These are phyloP conservation scores for Eristalis pertinax DNA, from an alignment of 2,888 invertebrate species.

Conservation along the genomic window DNA sequence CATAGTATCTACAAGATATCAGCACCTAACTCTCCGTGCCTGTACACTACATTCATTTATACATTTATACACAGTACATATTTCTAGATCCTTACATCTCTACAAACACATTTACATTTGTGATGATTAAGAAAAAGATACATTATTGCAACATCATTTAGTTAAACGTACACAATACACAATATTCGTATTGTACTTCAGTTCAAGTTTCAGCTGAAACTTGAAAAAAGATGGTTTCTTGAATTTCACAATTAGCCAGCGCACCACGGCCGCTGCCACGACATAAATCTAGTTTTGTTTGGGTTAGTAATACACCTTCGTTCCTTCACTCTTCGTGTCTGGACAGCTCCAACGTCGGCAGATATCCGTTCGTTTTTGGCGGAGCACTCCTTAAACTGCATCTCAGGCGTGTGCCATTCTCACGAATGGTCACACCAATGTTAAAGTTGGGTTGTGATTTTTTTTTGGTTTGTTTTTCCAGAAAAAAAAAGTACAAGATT, in stretches of 20 bases:
- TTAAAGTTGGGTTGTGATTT: not conserved
- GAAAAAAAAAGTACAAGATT: slow-evolving; percentile 52
- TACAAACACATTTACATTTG: slow-evolving; percentile 42
- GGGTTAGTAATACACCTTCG: slow-evolving; percentile 39
- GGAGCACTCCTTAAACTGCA: slow-evolving; percentile 38
- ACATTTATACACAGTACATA: slow-evolving; percentile 9
- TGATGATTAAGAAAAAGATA: slow-evolving; percentile 46
- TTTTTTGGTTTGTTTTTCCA: slow-evolving; percentile 38
- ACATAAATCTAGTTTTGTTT: not conserved
- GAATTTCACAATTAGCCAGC: slow-evolving; percentile 56
- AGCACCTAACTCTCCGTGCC: slow-evolving; percentile 38
- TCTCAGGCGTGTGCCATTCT: slow-evolving; percentile 29
- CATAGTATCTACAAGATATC: slow-evolving; percentile 47
- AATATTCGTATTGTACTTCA: not conserved
- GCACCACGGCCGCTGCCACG: slow-evolving; percentile 9
- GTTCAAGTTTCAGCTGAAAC: not conserved
- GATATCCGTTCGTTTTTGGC: slow-evolving; percentile 56
- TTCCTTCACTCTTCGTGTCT: slow-evolving; percentile 4
- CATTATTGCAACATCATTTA: slow-evolving; percentile 66
- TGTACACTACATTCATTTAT: not conserved
- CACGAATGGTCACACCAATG: slow-evolving; percentile 16
- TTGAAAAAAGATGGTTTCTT: not conserved
- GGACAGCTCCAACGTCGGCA: slow-evolving; percentile 62
- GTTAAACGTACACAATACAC: not conserved
- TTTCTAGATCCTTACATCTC: slow-evolving; percentile 36